Conservation (phyloP, 2,797 vertebrate genomes). For the Channallabes apus region DNA sequence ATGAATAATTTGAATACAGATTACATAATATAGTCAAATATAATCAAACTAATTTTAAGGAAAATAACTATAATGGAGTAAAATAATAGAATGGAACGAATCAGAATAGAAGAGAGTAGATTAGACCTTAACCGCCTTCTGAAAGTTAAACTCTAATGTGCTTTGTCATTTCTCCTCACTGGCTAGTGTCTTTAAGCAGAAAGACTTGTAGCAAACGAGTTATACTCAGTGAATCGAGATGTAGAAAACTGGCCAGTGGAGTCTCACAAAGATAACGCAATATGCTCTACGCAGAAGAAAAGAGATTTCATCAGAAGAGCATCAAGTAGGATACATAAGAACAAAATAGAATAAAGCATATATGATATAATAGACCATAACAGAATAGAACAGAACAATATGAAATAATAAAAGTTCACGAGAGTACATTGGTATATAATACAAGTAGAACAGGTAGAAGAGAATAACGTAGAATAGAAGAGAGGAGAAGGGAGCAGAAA, state of each 20-base stretch:
- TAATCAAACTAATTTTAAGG: too few relatives aligned
- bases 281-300: neutral
- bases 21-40: too few relatives aligned
- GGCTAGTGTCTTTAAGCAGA: too few relatives aligned
- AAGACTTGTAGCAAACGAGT: too few relatives aligned
- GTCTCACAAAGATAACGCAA: too few relatives aligned
- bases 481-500: neutral
- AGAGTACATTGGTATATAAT: neutral
- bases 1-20: neutral
- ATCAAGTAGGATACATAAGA: neutral
- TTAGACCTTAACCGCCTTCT: too few relatives aligned
- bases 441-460: neutral
- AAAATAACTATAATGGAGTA: neutral
- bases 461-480: neutral
- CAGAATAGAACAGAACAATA: neutral
- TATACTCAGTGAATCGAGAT: too few relatives aligned
- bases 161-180: too few relatives aligned
- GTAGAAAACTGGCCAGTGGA: too few relatives aligned
- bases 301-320: too few relatives aligned
- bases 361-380: neutral
- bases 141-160: too few relatives aligned
- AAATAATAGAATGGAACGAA: neutral
- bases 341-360: neutral
- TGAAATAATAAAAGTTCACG: too few relatives aligned
- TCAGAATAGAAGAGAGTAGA: neutral